phyloP scores from a whole-genome alignment of 2,113 vertebrate genomes.

The Myrmecobius fasciatus region DNA sequence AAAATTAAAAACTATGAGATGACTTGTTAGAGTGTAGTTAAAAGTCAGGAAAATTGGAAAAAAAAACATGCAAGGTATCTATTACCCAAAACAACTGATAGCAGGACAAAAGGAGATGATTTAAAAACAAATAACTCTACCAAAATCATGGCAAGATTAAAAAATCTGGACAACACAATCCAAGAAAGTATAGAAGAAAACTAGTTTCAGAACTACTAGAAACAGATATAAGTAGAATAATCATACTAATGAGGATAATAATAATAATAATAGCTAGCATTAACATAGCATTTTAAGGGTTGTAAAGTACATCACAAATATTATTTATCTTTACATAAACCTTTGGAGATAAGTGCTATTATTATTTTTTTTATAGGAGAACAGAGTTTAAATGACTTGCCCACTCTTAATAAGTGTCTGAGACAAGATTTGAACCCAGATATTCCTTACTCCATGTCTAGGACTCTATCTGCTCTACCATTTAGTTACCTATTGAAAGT shows the following conservation, averaged over 20 bases:
- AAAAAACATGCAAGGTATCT: background rate
- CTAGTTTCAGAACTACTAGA: background rate
- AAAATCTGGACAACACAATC: background rate
- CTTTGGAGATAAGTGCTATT: background rate
- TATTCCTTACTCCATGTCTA: background rate
- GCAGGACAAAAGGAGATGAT: background rate
- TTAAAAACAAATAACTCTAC: background rate
- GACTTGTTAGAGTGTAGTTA: background rate
- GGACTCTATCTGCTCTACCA: background rate
- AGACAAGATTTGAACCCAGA: background rate
- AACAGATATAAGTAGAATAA: background rate
- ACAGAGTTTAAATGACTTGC: background rate
- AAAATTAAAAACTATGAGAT: background rate
- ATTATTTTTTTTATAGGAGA: background rate
- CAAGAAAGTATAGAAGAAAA: background rate
- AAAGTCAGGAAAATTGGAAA: background rate
- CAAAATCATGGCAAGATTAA: background rate
- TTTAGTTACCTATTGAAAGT: background rate
- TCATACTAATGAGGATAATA: too few relatives aligned
- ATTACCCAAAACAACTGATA: background rate
- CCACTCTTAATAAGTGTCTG: background rate
- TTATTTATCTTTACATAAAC: background rate
- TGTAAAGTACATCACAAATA: background rate
- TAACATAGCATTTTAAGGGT: background rate
- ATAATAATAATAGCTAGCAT: background rate